Percentiles rank a stretch among this genome's conserved stretches.
These are phyloP conservation scores for Drosophila gaucha DNA, from an alignment of 2,888 invertebrate genomes.

Conservation along the genomic window DNA sequence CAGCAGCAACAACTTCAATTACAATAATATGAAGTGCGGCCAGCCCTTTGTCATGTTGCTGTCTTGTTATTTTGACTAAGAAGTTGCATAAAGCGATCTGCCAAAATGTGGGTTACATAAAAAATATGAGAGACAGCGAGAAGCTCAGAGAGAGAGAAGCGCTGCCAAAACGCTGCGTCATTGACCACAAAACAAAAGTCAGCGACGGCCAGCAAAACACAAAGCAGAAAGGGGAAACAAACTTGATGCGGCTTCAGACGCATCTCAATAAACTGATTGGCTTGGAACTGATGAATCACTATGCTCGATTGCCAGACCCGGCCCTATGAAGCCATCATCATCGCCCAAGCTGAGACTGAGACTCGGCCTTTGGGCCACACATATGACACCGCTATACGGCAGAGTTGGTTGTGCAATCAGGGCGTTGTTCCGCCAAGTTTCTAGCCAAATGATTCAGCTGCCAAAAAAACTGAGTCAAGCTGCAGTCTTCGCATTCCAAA, in stretches of 20 bases:
- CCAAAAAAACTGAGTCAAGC: slow-evolving; percentile 1
- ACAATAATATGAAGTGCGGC: slow-evolving; percentile 9
- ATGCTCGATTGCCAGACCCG: slow-evolving; percentile 25
- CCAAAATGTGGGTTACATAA: slow-evolving; percentile 70
- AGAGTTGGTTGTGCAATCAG: slow-evolving; percentile 32
- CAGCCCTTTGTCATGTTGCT: slow-evolving; percentile 29
- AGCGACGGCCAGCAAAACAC: slow-evolving; percentile 21
- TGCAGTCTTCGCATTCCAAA: slow-evolving; percentile 30
- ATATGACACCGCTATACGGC: slow-evolving; percentile 1
- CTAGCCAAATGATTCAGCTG: slow-evolving; percentile 27
- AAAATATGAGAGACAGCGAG: slow-evolving; percentile 24
- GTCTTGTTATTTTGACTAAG: slow-evolving; percentile 34
- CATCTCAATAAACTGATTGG: slow-evolving; percentile 48
- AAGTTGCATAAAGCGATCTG: slow-evolving; percentile 72
- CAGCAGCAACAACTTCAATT: slow-evolving; percentile 13
- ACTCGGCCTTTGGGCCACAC: slow-evolving; percentile 30
- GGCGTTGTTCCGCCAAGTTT: slow-evolving; percentile 16
- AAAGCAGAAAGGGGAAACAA: slow-evolving; percentile 22
- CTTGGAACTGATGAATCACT: slow-evolving; percentile 68
- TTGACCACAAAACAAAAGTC: slow-evolving; percentile 59
- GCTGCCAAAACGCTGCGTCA: slow-evolving; percentile 65
- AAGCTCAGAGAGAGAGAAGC: slow-evolving; percentile 14
- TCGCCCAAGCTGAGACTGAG: slow-evolving; percentile 5
- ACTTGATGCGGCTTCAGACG: slow-evolving; percentile 25
- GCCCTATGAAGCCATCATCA: slow-evolving; percentile 60